Evolutionary conservation across 2,797 vertebrate species (phyloP).

Genomic region (Danio kyathit): DNA sequence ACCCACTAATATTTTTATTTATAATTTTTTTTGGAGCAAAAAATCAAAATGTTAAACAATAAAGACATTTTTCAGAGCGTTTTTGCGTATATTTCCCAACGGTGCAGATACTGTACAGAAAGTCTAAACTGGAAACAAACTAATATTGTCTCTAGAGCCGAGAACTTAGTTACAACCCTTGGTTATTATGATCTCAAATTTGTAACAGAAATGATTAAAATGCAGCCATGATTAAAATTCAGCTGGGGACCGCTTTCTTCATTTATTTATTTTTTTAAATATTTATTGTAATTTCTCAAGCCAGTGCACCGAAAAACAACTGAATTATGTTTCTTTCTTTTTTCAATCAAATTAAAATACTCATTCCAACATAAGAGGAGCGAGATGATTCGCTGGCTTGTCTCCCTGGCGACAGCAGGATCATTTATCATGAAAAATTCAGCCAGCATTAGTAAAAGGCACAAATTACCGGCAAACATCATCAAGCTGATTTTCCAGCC

Average conservation of each 20-base stretch:
- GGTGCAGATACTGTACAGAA: neutral
- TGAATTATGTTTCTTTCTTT: constrained; percentile 56
- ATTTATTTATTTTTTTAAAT: constrained; percentile 34
- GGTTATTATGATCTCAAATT: constrained; percentile 51
- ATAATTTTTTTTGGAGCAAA: too few species aligned
- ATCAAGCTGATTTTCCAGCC: constrained; percentile 30
- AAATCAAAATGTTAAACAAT: too few species aligned
- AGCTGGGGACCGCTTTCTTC: constrained; percentile 45
- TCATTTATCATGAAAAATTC: constrained; percentile 51
- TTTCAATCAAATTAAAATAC: constrained; percentile 56
- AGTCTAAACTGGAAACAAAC: constrained; percentile 3
- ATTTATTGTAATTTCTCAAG: constrained; percentile 62
- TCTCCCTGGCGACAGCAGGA: constrained; percentile 46
- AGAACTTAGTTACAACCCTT: constrained; percentile 23
- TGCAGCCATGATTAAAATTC: constrained; percentile 61
- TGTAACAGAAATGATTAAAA: constrained; percentile 57
- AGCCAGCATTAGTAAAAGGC: constrained; percentile 34
- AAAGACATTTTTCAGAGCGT: too few species aligned
- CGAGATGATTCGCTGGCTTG: constrained; percentile 49
- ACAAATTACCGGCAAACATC: constrained; percentile 48
- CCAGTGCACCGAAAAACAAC: constrained; percentile 62
- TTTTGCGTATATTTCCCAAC: too few species aligned
- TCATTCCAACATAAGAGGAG: constrained; percentile 56
- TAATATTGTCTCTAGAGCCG: constrained; percentile 7
- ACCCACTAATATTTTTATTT: too few species aligned